Conservation (phyloP, 2,113 vertebrate genomes). For the Condylura cristata region DNA sequence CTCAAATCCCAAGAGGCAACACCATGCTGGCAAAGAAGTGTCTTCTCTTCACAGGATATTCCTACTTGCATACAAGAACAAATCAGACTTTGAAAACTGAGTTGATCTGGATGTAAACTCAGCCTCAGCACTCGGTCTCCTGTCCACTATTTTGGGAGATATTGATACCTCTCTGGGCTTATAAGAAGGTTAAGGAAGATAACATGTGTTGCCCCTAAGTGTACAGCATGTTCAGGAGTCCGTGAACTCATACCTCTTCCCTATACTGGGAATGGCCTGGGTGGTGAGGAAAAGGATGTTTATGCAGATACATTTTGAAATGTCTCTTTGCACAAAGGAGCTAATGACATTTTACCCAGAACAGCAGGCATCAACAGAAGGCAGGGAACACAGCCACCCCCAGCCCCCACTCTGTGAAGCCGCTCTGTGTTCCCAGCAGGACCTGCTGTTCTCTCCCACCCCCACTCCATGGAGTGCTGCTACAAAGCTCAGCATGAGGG, state of each 20-base stretch:
- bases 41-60: not conserved
- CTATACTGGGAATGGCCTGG: not conserved
- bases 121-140: not conserved
- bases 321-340: not conserved
- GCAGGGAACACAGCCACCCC: not conserved
- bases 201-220: too few relatives aligned
- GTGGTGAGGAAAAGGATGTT: not conserved
- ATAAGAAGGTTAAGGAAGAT: not conserved
- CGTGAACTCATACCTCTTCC: not conserved
- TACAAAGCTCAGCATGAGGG: not conserved
- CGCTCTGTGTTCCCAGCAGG: not conserved
- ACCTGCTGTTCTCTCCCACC: not conserved
- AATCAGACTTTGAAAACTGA: not conserved
- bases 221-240: not conserved
- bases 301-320: slow-evolving; percentile 8
- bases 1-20: not conserved
- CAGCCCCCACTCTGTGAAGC: not conserved
- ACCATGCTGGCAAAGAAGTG: not conserved
- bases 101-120: not conserved
- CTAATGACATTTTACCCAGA: not conserved
- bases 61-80: not conserved
- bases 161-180: not conserved
- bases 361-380: not conserved
- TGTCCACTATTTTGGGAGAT: not conserved
- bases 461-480: not conserved